These are phyloP conservation scores for Pituophis catenifer DNA, from an alignment of 2,113 vertebrate species.

Conservation along the genomic window DNA sequence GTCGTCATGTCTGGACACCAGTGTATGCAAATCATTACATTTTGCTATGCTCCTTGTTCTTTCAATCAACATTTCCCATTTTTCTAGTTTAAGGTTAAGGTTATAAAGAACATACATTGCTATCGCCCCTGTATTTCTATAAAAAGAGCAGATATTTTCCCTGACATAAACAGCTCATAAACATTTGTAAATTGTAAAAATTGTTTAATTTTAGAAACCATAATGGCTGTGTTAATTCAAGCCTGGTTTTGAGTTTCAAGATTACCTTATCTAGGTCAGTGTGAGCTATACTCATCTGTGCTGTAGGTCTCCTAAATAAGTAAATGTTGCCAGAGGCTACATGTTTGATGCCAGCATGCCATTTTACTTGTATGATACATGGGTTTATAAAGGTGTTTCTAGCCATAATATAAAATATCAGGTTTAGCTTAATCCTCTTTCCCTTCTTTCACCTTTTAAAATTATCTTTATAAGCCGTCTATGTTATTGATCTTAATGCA, in stretches of 20 bases:
- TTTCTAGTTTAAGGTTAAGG: not conserved
- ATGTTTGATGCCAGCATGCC: conserved; percentile 37
- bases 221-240: conserved; percentile 59
- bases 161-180: not conserved
- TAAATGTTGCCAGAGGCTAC: conserved; percentile 39
- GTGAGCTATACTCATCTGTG: conserved; percentile 47
- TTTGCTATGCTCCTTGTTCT: not conserved
- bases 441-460: not conserved
- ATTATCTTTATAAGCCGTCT: not conserved
- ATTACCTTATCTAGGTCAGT: conserved; percentile 41
- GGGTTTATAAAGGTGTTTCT: conserved; percentile 33
- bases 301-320: conserved; percentile 61
- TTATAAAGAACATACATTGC: not conserved
- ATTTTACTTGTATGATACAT: conserved; percentile 30
- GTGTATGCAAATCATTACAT: not conserved
- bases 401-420: conserved; percentile 28
- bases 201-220: conserved; percentile 64
- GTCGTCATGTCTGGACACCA: not conserved
- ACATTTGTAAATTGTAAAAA: conserved; percentile 52
- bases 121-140: not conserved
- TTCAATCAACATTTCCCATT: not conserved
- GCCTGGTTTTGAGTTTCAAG: conserved; percentile 50
- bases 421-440: conserved; percentile 27
- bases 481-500: conserved; percentile 32
- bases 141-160: not conserved